These are phyloP conservation scores for Chamaetylas fuelleborni DNA, from an alignment of 2,113 vertebrate species.

Conservation along the genomic window DNA sequence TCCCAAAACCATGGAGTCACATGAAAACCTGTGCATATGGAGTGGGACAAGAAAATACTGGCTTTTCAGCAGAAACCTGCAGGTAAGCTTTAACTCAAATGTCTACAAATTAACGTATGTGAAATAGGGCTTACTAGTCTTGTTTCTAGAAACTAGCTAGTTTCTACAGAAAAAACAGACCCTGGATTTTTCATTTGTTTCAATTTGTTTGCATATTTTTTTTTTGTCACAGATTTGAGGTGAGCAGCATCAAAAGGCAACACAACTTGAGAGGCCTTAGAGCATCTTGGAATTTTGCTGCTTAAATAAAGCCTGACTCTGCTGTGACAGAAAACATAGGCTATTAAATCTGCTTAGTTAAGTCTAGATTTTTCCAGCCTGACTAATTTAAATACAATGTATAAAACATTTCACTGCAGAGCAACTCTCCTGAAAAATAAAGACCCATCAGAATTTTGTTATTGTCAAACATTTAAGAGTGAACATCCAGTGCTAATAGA, in stretches of 20 bases:
- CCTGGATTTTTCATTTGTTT: not conserved
- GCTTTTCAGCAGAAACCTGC: not conserved
- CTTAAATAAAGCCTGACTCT: not conserved
- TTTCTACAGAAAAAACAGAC: not conserved
- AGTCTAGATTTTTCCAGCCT: not conserved
- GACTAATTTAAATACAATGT: not conserved
- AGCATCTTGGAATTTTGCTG: not conserved
- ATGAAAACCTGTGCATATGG: rapidly evolving
- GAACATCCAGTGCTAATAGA: not conserved
- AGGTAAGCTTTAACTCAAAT: not conserved
- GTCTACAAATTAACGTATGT: not conserved
- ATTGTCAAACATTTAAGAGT: not conserved
- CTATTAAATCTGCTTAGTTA: not conserved
- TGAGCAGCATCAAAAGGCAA: not conserved
- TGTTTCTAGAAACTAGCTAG: not conserved
- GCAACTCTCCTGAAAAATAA: not conserved
- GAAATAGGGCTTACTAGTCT: not conserved
- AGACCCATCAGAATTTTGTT: not conserved
- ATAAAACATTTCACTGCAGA: not conserved
- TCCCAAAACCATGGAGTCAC: not conserved
- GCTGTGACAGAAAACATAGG: not conserved
- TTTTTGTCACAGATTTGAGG: not conserved
- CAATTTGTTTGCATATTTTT: not conserved
- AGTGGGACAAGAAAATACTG: not conserved
- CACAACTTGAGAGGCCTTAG: not conserved